Percentiles rank a stretch among this genome's conserved stretches.
phyloP scores from a whole-genome alignment of 2,797 vertebrate genomes.

The Champsocephalus gunnari region DNA sequence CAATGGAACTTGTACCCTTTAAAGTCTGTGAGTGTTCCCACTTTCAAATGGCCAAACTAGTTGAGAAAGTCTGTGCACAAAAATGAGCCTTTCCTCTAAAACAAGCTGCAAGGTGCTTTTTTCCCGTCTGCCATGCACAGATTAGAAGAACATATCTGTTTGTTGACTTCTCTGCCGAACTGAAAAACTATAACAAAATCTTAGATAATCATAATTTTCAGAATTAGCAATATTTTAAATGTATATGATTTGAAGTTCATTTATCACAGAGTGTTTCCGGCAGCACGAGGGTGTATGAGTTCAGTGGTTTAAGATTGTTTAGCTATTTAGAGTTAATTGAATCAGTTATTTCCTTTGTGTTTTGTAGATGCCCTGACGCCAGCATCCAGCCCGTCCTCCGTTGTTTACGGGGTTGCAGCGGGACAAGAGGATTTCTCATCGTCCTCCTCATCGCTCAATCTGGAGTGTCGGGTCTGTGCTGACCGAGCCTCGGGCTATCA shows the following conservation, averaged over 20 bases:
- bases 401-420: constrained; percentile 79
- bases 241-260: neutral
- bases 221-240: neutral
- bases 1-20: neutral
- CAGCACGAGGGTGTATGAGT: neutral
- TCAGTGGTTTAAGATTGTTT: no score
- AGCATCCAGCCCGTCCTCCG: constrained; percentile 94
- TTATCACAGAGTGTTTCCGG: neutral
- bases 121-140: neutral
- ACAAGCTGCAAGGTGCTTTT: neutral
- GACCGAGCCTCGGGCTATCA: constrained; percentile 98
- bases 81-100: neutral
- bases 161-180: neutral
- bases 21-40: neutral
- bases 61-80: neutral
- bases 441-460: constrained; percentile 84
- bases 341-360: constrained; percentile 15
- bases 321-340: neutral
- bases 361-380: constrained; percentile 92
- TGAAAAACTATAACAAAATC: neutral
- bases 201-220: neutral
- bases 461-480: constrained; percentile 96
- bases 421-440: constrained; percentile 87
- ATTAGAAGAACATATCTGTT: neutral
- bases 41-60: neutral